These are phyloP conservation scores for Bhutanitis thaidina DNA, from an alignment of 2,888 invertebrate species.

Conservation along the genomic window DNA sequence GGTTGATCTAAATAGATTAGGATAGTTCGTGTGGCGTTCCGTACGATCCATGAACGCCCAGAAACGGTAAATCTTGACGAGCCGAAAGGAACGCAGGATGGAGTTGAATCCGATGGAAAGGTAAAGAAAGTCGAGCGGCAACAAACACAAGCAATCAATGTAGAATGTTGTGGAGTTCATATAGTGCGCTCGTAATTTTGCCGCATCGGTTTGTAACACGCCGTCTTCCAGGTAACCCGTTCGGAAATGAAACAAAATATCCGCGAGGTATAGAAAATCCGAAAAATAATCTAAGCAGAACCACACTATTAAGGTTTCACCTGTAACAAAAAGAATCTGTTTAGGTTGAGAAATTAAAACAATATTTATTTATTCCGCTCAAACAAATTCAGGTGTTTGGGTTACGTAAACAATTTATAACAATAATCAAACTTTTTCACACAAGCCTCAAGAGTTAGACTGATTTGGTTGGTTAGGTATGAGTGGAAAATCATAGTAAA, in stretches of 20 bases:
- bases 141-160: constrained; percentile 98
- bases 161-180: constrained; percentile 99
- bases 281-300: constrained; percentile 98
- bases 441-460: constrained; percentile 25
- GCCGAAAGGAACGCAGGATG: constrained; percentile 95
- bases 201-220: constrained; percentile 96
- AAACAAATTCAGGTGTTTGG: background rate
- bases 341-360: constrained; percentile 16
- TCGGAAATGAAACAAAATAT: constrained; percentile 98
- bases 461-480: no score
- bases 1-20: constrained; percentile 95
- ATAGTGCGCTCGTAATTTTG: constrained; percentile 96
- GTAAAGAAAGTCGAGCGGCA: constrained; percentile 98
- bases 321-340: constrained; percentile 68
- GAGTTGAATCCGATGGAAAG: constrained; percentile 98
- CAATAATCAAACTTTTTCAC: constrained; percentile 34
- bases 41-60: constrained; percentile 99
- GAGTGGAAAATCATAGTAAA: constrained; percentile 23
- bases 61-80: constrained; percentile 98
- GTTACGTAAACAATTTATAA: constrained; percentile 23
- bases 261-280: constrained; percentile 96
- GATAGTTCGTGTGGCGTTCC: constrained; percentile 99
- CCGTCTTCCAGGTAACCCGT: constrained; percentile 99
- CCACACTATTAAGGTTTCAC: constrained; percentile 94
- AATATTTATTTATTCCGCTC: background rate